A percentile compares a stretch with the other conserved stretches of the same genome.
Conservation (phyloP, 2,888 invertebrate genomes). For the Dasypolia templi region DNA sequence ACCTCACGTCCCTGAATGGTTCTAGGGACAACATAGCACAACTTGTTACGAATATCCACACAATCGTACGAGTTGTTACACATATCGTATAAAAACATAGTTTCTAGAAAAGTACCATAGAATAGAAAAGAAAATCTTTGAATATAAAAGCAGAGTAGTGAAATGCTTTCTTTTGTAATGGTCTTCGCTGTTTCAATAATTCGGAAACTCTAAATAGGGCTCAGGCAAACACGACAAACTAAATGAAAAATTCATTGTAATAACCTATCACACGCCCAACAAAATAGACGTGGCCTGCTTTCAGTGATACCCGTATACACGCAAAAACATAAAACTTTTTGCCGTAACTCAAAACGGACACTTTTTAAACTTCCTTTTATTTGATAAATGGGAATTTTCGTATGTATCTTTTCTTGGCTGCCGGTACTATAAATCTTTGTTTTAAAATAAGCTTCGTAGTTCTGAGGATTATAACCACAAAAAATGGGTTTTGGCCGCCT, state of each 20-base stretch:
- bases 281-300: constrained; percentile 11
- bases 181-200: background rate
- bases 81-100: too few species aligned
- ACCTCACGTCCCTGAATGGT: too few species aligned
- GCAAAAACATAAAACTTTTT: constrained; percentile 53
- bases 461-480: constrained; percentile 37
- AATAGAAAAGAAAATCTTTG: background rate
- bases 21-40: too few species aligned
- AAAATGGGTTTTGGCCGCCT: constrained; percentile 19
- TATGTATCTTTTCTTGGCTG: constrained; percentile 62
- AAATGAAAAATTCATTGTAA: background rate
- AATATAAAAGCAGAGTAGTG: background rate
- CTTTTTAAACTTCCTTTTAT: constrained; percentile 58
- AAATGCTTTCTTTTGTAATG: background rate
- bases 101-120: too few species aligned
- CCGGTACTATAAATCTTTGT: constrained; percentile 52
- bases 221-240: background rate
- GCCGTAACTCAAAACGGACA: constrained; percentile 40
- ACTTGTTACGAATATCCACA: too few species aligned
- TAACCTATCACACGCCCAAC: background rate
- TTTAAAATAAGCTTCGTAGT: constrained; percentile 51
- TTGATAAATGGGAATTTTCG: constrained; percentile 54
- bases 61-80: too few species aligned
- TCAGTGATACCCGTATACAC: constrained; percentile 13
- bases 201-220: background rate